phyloP scores from a whole-genome alignment of 2,888 invertebrate species.

The Drosophila birchii region DNA sequence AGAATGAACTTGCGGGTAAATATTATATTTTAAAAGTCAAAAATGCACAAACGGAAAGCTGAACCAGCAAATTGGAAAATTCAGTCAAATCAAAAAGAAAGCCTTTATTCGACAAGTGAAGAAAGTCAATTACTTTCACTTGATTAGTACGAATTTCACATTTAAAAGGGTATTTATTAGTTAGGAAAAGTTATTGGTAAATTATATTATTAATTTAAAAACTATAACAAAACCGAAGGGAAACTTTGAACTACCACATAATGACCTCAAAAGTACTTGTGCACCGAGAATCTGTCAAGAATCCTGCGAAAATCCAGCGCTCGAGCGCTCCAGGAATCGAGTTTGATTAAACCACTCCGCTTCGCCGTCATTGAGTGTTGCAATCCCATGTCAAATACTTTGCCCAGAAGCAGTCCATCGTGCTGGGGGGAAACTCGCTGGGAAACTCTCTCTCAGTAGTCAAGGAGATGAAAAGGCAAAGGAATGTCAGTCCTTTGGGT shows the following conservation, averaged over 20 bases:
- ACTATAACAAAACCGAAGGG: not conserved
- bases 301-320: conserved; percentile 2
- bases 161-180: not conserved
- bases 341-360: conserved; percentile 15
- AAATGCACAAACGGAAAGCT: conserved; percentile 14
- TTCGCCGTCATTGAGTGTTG: conserved; percentile 15
- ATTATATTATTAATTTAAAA: not conserved
- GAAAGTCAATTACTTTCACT: not conserved
- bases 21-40: conserved; percentile 20
- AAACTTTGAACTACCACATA: not conserved
- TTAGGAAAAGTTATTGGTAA: not conserved
- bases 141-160: not conserved
- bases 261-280: not conserved
- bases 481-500: conserved; percentile 1
- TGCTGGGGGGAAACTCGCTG: not conserved
- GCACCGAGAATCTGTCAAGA: not conserved
- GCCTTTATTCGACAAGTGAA: not conserved
- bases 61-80: conserved; percentile 18
- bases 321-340: conserved; percentile 11
- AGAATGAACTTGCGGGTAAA: conserved; percentile 24
- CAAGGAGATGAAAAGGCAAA: conserved; percentile 10
- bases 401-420: conserved; percentile 11
- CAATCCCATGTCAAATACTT: conserved; percentile 34
- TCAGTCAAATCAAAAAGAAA: conserved; percentile 3
- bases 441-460: conserved; percentile 4